Evolutionary conservation across 2,888 invertebrate species (phyloP).

Genomic region (Scaptomyza caliginosa): DNA sequence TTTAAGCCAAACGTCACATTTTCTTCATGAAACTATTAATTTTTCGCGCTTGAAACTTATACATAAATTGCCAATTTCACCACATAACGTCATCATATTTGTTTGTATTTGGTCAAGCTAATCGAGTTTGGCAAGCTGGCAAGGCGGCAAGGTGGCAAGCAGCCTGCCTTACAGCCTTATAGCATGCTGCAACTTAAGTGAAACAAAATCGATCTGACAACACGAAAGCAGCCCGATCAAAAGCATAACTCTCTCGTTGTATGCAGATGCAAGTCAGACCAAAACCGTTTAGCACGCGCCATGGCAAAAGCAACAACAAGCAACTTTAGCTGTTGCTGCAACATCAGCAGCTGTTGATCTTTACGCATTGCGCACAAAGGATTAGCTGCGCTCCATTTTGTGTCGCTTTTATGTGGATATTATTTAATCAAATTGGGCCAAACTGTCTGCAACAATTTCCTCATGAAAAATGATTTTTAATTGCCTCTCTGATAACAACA

Average conservation of each 20-base stretch:
- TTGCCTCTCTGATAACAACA: constrained; percentile 65
- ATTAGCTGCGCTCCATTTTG: constrained; percentile 26
- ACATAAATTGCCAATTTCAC: constrained; percentile 53
- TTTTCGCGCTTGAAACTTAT: constrained; percentile 34
- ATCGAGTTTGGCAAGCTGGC: constrained; percentile 63
- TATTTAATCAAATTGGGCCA: constrained; percentile 68
- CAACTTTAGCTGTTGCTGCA: constrained; percentile 11
- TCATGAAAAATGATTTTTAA: constrained; percentile 73
- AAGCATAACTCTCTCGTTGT: constrained; percentile 4
- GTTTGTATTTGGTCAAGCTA: constrained; percentile 53
- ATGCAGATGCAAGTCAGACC: constrained; percentile 16
- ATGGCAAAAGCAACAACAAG: background rate
- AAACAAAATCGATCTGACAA: constrained; percentile 70
- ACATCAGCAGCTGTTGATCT: constrained; percentile 55
- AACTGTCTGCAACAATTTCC: constrained; percentile 54
- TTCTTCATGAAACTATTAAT: constrained; percentile 33
- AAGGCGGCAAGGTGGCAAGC: too few relatives aligned
- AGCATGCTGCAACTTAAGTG: constrained; percentile 49
- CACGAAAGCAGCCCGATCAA: constrained; percentile 46
- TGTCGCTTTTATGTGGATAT: constrained; percentile 26
- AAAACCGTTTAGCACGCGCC: constrained; percentile 46
- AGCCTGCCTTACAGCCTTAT: constrained; percentile 2
- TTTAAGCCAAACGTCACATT: constrained; percentile 36
- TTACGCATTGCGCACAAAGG: constrained; percentile 56
- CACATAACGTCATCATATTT: constrained; percentile 34